phyloP scores from a whole-genome alignment of 37 sponge, comb jelly and placozoan genomes.

The Chondrosia reniformis region DNA sequence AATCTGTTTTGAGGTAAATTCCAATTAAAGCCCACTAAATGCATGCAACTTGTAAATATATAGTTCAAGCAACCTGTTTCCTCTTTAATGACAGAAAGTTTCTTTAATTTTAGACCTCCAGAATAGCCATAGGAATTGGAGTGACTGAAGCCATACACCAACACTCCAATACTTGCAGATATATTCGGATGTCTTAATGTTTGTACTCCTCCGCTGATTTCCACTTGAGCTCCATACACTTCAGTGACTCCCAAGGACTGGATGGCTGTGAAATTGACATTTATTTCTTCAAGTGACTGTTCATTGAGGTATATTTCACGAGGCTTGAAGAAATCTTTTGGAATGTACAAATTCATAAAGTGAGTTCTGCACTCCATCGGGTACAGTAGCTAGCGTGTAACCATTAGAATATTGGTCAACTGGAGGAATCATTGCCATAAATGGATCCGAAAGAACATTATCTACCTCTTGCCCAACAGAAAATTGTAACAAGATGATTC shows the following conservation, averaged over 20 bases:
- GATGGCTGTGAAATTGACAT: too few species aligned
- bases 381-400: neutral
- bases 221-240: neutral
- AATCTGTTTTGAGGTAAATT: too few species aligned
- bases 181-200: neutral
- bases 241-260: too few species aligned
- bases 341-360: conserved; percentile 10
- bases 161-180: neutral
- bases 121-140: conserved; percentile 17
- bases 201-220: neutral
- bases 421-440: conserved; percentile 9
- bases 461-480: conserved; percentile 18
- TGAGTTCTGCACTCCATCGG: neutral
- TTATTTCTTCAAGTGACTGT: too few species aligned
- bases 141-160: conserved; percentile 14
- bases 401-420: neutral
- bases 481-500: conserved; percentile 35
- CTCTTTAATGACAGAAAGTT: too few species aligned
- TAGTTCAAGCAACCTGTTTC: too few species aligned
- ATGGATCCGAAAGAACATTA: neutral
- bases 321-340: neutral
- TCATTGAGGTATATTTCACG: neutral
- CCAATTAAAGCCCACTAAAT: too few species aligned
- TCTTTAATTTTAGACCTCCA: too few species aligned
- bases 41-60: too few species aligned